phyloP scores from a whole-genome alignment of 1,140 invertebrate species.

The Ips typographus region DNA sequence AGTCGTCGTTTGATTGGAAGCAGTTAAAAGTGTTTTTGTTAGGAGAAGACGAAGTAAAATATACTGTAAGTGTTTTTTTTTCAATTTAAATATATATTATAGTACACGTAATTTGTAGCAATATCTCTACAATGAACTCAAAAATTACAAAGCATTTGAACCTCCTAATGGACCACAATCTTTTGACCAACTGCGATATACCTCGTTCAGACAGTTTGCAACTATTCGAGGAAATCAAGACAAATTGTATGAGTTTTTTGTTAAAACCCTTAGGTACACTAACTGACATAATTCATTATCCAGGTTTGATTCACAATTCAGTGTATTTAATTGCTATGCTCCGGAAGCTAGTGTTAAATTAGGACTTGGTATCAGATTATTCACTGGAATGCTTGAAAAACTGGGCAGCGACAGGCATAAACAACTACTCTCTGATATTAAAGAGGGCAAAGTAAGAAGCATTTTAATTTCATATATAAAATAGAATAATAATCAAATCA shows the following conservation, averaged over 20 bases:
- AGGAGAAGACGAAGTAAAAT: conserved; percentile 67
- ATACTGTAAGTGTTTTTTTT: conserved; percentile 60
- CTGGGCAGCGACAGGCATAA: conserved; percentile 14
- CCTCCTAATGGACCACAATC: conserved; percentile 24
- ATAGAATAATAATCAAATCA: not conserved
- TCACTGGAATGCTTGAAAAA: conserved; percentile 16
- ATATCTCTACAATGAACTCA: conserved; percentile 32
- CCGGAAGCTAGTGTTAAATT: conserved; percentile 8
- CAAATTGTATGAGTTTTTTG: conserved; percentile 56
- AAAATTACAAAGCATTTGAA: conserved; percentile 26
- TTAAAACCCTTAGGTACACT: not conserved
- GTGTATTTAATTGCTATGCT: not conserved
- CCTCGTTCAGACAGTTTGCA: conserved; percentile 63
- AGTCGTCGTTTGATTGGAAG: conserved; percentile 78
- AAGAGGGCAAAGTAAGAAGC: conserved; percentile 63
- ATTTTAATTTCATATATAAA: not conserved
- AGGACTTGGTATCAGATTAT: conserved; percentile 12
- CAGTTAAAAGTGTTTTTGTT: conserved; percentile 70
- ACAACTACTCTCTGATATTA: conserved; percentile 29
- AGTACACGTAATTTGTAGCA: conserved; percentile 25
- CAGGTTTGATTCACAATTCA: conserved; percentile 17
- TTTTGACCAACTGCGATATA: conserved; percentile 64
- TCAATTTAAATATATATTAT: not conserved
- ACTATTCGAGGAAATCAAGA: conserved; percentile 62
- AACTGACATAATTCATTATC: not conserved